Conservation (phyloP, 2,797 vertebrate genomes). For the Hafferia zeledoni region DNA sequence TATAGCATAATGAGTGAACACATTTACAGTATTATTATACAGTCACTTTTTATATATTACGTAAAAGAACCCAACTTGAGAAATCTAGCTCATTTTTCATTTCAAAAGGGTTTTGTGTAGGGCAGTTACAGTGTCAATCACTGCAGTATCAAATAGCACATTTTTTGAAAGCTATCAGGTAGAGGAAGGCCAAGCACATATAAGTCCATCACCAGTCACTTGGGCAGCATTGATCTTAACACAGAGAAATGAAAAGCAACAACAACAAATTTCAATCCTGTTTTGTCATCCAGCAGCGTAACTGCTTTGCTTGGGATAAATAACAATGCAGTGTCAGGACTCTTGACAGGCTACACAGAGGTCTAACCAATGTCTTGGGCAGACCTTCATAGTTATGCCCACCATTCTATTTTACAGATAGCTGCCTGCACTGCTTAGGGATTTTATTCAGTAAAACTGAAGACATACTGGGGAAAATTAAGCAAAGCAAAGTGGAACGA, state of each 20-base stretch:
- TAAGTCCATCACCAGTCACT: background rate
- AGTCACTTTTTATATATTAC: background rate
- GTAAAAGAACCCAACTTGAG: slow-evolving; percentile 9
- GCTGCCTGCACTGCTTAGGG: background rate
- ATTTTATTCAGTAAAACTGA: background rate
- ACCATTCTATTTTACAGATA: background rate
- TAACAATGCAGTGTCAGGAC: background rate
- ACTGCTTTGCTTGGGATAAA: background rate
- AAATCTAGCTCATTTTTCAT: background rate
- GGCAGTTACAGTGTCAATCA: background rate
- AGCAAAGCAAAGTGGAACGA: background rate
- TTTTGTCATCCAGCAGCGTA: background rate
- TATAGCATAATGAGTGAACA: background rate
- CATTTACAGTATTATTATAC: background rate
- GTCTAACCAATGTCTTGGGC: background rate
- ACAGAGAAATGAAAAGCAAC: background rate
- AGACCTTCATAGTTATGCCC: background rate
- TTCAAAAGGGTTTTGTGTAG: slow-evolving; percentile 2
- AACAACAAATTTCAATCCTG: background rate
- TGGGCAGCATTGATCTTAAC: background rate
- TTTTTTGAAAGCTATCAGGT: background rate
- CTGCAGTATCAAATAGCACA: background rate
- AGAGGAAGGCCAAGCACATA: background rate
- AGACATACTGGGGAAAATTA: background rate
- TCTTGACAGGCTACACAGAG: background rate